Conservation (phyloP, 1,140 invertebrate genomes). For the Drosophila insularis region DNA sequence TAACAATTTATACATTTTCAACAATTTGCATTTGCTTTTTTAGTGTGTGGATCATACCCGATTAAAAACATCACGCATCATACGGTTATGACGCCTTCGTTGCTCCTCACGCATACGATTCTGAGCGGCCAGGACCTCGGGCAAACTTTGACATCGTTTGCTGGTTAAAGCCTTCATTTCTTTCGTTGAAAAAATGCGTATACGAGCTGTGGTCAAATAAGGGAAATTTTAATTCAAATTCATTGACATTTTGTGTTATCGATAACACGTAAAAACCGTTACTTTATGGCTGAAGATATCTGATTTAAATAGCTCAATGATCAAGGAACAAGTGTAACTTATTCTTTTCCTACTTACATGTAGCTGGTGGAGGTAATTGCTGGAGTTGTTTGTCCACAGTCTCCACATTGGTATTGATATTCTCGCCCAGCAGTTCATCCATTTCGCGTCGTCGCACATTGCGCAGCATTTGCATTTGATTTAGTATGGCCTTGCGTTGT, state of each 20-base stretch:
- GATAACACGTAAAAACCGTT: no score
- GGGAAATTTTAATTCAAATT: no score
- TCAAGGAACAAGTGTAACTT: no score
- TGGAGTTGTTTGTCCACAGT: conserved; percentile 56
- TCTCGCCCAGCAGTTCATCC: conserved; percentile 60
- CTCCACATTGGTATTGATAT: conserved; percentile 48
- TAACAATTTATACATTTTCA: background rate
- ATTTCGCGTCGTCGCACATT: conserved; percentile 58
- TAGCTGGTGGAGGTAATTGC: conserved; percentile 66
- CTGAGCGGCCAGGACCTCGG: conserved; percentile 66
- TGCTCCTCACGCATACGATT: conserved; percentile 52
- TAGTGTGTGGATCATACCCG: conserved; percentile 35
- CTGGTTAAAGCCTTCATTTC: conserved; percentile 80
- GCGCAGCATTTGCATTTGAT: conserved; percentile 72
- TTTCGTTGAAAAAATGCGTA: conserved; percentile 64
- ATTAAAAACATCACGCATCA: conserved; percentile 77
- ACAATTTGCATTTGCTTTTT: background rate
- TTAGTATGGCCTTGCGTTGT: conserved; percentile 75
- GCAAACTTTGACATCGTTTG: conserved; percentile 61
- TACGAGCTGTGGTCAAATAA: conserved; percentile 44
- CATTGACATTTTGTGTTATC: no score
- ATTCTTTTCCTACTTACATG: conserved; percentile 40
- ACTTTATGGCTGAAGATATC: no score
- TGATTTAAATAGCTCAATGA: no score
- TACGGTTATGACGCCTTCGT: conserved; percentile 63